Base-by-base conservation (phyloP, 1,140 invertebrate genomes). In the Cotesia chilonis region DNA sequence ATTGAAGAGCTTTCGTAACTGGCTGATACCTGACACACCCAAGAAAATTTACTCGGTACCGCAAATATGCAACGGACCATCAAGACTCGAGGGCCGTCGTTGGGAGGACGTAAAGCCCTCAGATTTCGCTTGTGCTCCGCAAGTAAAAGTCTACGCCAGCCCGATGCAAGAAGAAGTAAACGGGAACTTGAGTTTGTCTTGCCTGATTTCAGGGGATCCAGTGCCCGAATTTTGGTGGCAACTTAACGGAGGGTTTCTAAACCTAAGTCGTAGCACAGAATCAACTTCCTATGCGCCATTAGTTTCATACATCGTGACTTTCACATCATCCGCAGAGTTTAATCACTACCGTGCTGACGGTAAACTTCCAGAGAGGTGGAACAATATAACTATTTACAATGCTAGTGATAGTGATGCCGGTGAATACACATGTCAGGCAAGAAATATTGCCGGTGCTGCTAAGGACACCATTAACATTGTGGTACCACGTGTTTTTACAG, bases 211-310 rank as follows among this genome's bases (percentile, higher is more conserved):
- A 36, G 95, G 94, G 0, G 94, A 95, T 81, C 95, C 95, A 1
- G 89, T 94, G 79, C 94, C 95, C 1, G 90, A 92, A 81, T 90
- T 95, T 5, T 91, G 90, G 75, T 97, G 95, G 95, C 88, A 95
- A 20, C 88, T 94, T 59, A 93, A 95, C 78, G 94, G 94, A 0
- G 88, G 90, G 70, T 89, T 80, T 81, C 88, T 84, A 0, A 89
- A 88, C 37, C 84, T 84, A 2, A 89, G 84, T 38, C 86, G 86
- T 10, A 80, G 52, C 9, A 73, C 75, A 9, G 61, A 75, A 51
- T 36, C 63, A n/a, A 63, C 60, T 6, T 1, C 20, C 41, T 37
- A 47, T 7, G 6, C 41, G 41, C 41, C 41, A 47, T 47, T 47
- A 10, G 51, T 57, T 17, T 70, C 52, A 2, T 68, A 51, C 0